Evolutionary conservation across 2,888 invertebrate species (phyloP).

Genomic region (Leucoptera coffeella): DNA sequence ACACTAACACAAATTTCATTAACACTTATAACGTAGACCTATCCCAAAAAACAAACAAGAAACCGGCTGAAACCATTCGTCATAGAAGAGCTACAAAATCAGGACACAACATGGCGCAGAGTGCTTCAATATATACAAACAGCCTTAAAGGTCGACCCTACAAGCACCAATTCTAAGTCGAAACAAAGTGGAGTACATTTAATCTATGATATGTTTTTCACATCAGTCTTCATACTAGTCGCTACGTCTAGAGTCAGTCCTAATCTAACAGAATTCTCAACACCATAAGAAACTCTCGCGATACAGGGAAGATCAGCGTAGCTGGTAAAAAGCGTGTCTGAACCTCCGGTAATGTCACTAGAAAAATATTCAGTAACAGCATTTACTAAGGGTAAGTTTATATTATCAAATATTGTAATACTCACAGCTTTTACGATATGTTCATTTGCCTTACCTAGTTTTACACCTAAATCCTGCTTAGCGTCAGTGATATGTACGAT

Average conservation of each 20-base stretch:
- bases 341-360: conserved; percentile 40
- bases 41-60: no score
- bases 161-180: conserved; percentile 53
- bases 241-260: conserved; percentile 47
- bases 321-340: conserved; percentile 40
- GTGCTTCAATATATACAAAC: conserved; percentile 48
- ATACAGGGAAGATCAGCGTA: conserved; percentile 41
- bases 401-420: conserved; percentile 49
- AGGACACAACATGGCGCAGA: conserved; percentile 5
- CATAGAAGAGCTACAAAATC: no score
- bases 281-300: conserved; percentile 52
- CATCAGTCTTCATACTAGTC: conserved; percentile 44
- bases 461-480: conserved; percentile 25
- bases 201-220: conserved; percentile 45
- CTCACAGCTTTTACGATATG: conserved; percentile 52
- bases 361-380: conserved; percentile 51
- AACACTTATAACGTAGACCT: no score
- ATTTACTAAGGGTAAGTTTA: conserved; percentile 43
- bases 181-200: conserved; percentile 43
- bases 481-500: conserved; percentile 20
- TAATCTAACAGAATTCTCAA: conserved; percentile 46
- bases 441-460: conserved; percentile 35
- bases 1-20: no score
- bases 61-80: no score
- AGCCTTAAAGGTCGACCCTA: conserved; percentile 50